These are phyloP conservation scores for Rhodophaea formosa DNA, from an alignment of 2,888 invertebrate species.

Conservation along the genomic window DNA sequence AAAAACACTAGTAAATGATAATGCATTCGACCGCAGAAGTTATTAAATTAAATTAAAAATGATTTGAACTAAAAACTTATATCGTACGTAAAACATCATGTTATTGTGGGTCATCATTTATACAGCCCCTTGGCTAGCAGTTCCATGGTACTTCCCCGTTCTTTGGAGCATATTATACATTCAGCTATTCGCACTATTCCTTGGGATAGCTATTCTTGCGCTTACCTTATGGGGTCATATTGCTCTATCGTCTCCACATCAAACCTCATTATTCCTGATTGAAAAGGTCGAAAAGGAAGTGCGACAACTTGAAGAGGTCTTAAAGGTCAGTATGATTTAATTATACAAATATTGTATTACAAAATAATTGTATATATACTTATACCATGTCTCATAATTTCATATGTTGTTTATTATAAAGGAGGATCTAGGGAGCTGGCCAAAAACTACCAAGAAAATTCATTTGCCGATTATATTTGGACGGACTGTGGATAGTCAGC, in stretches of 20 bases:
- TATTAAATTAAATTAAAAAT: not conserved
- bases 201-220: conserved; percentile 52
- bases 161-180: conserved; percentile 57
- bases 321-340: conserved; percentile 73
- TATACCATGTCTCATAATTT: not conserved
- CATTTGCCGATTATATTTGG: conserved; percentile 91
- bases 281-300: conserved; percentile 83
- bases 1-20: not conserved
- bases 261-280: conserved; percentile 80
- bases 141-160: conserved; percentile 60
- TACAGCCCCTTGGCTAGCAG: conserved; percentile 46
- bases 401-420: conserved; percentile 32
- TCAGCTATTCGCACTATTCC: conserved; percentile 47
- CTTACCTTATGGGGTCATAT: conserved; percentile 83
- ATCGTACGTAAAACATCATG: conserved; percentile 37
- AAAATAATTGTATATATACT: not conserved
- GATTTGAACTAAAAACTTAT: not conserved
- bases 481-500: conserved; percentile 89
- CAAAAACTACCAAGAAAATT: conserved; percentile 60
- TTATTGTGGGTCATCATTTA: conserved; percentile 52
- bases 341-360: not conserved
- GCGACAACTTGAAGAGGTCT: conserved; percentile 80
- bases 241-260: conserved; percentile 83
- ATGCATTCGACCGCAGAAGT: not conserved
- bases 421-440: conserved; percentile 71